These are phyloP conservation scores for Panthera tigris DNA, from an alignment of 2,113 vertebrate genomes.

Conservation along the genomic window DNA sequence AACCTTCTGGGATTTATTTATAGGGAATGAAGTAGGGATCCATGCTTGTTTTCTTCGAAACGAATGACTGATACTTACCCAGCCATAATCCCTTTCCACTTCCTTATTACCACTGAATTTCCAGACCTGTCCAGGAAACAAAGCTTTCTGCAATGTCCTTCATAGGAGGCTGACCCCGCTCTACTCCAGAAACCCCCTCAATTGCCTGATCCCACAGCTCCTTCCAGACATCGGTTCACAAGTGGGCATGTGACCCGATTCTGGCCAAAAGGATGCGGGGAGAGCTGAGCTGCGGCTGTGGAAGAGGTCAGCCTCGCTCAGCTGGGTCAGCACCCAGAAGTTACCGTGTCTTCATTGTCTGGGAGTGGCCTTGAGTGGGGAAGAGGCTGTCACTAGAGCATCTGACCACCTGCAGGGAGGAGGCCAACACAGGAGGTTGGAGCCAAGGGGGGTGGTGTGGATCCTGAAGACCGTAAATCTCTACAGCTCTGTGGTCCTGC, in stretches of 20 bases:
- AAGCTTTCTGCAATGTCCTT: background rate
- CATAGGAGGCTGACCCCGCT: background rate
- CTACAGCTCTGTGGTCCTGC: background rate
- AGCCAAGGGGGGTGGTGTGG: fast-evolving
- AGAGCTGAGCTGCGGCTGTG: background rate
- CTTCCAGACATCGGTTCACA: background rate
- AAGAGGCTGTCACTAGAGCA: background rate
- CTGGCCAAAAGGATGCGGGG: background rate
- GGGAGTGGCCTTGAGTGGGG: background rate
- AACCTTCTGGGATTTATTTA: background rate
- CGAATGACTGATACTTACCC: background rate
- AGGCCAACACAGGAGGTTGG: background rate
- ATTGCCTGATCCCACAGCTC: background rate
- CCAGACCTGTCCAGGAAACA: background rate
- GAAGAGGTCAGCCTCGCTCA: background rate
- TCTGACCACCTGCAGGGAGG: background rate
- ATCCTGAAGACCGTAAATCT: fast-evolving
- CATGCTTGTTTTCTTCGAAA: background rate
- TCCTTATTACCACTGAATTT: background rate
- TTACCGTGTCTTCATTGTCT: background rate
- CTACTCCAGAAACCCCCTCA: background rate
- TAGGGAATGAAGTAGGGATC: background rate
- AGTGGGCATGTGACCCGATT: background rate
- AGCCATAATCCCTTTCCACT: background rate
- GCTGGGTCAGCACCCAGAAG: background rate